phyloP scores from a whole-genome alignment of 2,113 vertebrate genomes.

The Sterrhoptilus dennistouni region DNA sequence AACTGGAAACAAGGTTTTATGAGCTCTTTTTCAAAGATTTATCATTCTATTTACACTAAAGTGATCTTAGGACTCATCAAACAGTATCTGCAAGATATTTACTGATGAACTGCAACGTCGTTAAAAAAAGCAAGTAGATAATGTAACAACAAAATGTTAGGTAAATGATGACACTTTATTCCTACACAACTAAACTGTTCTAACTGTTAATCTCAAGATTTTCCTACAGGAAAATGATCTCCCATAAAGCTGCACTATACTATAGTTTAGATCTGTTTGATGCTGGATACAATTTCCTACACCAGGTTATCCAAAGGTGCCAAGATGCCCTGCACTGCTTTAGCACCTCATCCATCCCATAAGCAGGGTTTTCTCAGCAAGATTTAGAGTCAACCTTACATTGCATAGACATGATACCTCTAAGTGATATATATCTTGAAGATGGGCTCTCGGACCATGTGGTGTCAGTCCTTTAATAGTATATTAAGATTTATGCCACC shows the following conservation, averaged over 20 bases:
- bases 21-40: slow-evolving; percentile 58
- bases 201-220: slow-evolving; percentile 39
- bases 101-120: background rate
- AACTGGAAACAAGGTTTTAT: slow-evolving; percentile 66
- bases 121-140: slow-evolving; percentile 51
- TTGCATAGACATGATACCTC: slow-evolving; percentile 85
- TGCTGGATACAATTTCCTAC: slow-evolving; percentile 53
- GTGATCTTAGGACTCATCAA: slow-evolving; percentile 37
- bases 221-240: slow-evolving; percentile 58
- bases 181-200: slow-evolving; percentile 55
- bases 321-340: slow-evolving; percentile 57
- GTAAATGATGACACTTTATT: slow-evolving; percentile 56
- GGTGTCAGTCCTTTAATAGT: slow-evolving; percentile 88
- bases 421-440: slow-evolving; percentile 86
- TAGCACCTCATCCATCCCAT: slow-evolving; percentile 60
- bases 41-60: slow-evolving; percentile 50
- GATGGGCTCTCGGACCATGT: slow-evolving; percentile 83
- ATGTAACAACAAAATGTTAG: slow-evolving; percentile 48
- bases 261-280: slow-evolving; percentile 72
- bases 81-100: slow-evolving; percentile 52
- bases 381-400: slow-evolving; percentile 77
- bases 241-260: slow-evolving; percentile 86
- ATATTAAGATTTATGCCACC: slow-evolving; percentile 90
- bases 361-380: slow-evolving; percentile 73
- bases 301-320: slow-evolving; percentile 63